Evolutionary conservation across 2,113 vertebrate genomes (phyloP).

Genomic region (Thymallus thymallus): DNA sequence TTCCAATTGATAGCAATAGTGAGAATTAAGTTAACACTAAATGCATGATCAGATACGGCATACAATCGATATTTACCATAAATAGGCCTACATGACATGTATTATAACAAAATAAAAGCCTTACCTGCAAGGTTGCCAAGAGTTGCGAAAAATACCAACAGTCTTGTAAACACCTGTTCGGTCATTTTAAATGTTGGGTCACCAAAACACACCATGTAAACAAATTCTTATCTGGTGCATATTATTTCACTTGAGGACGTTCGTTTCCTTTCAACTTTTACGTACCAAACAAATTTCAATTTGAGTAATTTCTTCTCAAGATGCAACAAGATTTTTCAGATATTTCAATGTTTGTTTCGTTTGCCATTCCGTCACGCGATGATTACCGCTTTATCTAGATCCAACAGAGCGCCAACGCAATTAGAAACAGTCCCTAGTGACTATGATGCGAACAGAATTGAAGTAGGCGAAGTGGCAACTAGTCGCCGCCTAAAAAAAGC

Average conservation of each 20-base stretch:
- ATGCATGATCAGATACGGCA: no score
- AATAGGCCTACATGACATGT: no score
- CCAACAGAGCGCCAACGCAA: conserved; percentile 32
- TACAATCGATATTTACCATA: no score
- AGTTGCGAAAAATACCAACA: conserved; percentile 20
- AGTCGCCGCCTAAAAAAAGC: neutral
- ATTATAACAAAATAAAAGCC: conserved; percentile 5
- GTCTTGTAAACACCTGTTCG: neutral
- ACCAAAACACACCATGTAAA: neutral
- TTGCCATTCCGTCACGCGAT: neutral
- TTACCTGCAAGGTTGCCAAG: conserved; percentile 55
- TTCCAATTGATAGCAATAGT: no score
- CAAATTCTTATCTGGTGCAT: conserved; percentile 2
- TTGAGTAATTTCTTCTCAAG: neutral
- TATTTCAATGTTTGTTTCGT: neutral
- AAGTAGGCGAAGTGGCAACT: neutral
- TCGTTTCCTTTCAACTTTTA: neutral
- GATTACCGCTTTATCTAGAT: conserved; percentile 6
- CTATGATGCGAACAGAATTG: neutral
- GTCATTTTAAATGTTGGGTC: conserved; percentile 23
- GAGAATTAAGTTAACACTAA: no score
- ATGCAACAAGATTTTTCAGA: neutral
- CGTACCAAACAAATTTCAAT: neutral
- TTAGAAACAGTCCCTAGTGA: conserved; percentile 32
- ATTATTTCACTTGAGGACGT: neutral